A percentile compares a stretch with the other conserved stretches of the same genome.
Evolutionary conservation across 2,797 vertebrate species (phyloP).

Genomic region (Muscicapa comitata): DNA sequence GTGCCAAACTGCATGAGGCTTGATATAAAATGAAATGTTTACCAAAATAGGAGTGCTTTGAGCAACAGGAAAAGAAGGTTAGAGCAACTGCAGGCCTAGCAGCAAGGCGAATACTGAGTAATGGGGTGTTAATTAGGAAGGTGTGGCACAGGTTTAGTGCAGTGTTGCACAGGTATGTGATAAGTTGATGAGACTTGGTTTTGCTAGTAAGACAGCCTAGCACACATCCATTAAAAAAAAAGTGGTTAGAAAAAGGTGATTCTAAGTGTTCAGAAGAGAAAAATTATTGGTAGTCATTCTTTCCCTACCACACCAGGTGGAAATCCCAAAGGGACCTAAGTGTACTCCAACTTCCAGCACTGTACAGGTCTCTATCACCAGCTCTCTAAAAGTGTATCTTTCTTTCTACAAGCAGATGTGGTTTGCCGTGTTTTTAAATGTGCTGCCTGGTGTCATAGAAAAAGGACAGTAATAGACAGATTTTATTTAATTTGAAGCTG

Average conservation of each 20-base stretch:
- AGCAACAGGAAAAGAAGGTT: not conserved
- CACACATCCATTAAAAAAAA: not conserved
- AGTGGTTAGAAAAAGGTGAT: not conserved
- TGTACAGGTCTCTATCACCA: not conserved
- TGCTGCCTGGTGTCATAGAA: not conserved
- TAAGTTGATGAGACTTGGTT: not conserved
- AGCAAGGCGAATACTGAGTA: not conserved
- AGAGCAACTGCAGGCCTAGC: not conserved
- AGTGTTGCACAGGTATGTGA: not conserved
- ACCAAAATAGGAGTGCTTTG: not conserved
- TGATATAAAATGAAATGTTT: not conserved
- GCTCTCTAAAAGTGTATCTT: not conserved
- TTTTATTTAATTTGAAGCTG: constrained; percentile 40
- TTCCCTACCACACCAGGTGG: not conserved
- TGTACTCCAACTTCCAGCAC: not conserved
- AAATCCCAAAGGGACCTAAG: not conserved
- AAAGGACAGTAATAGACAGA: not conserved
- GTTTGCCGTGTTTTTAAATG: not conserved
- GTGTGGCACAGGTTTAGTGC: not conserved
- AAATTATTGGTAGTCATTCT: not conserved
- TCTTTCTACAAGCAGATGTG: not conserved
- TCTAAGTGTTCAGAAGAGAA: not conserved
- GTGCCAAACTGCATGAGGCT: not conserved
- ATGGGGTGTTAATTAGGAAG: not conserved
- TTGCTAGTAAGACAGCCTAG: not conserved